phyloP scores from a whole-genome alignment of 2,888 invertebrate genomes.

The Eugnorisma glareosa region DNA sequence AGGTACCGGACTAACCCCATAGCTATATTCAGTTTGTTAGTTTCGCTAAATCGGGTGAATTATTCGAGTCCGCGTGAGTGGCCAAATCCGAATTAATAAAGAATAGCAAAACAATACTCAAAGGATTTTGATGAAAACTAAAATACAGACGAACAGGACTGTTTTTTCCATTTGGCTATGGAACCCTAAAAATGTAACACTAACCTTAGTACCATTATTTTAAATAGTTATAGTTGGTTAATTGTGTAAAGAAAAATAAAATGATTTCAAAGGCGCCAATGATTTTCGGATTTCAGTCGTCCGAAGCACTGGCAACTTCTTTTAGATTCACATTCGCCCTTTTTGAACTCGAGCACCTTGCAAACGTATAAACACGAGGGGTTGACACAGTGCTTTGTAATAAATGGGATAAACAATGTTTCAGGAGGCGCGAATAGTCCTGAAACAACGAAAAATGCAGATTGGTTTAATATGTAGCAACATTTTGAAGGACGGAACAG shows the following conservation, averaged over 20 bases:
- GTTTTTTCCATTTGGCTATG: background rate
- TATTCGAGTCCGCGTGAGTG: background rate
- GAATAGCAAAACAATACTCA: no score
- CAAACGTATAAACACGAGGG: constrained; percentile 9
- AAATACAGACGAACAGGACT: background rate
- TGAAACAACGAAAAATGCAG: constrained; percentile 28
- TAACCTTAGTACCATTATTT: background rate
- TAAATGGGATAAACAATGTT: background rate
- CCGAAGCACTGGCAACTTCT: constrained; percentile 9
- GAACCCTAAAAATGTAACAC: background rate
- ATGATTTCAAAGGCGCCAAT: background rate
- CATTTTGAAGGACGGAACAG: background rate
- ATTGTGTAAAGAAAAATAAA: background rate
- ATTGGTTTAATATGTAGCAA: background rate
- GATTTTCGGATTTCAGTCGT: background rate
- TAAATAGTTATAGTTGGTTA: background rate
- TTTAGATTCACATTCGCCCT: background rate
- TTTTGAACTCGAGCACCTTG: background rate
- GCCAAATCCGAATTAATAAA: no score
- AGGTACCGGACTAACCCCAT: background rate
- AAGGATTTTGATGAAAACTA: no score
- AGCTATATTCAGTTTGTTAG: background rate
- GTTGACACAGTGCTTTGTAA: background rate
- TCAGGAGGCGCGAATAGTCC: background rate
- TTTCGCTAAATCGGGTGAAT: background rate